phyloP scores from a whole-genome alignment of 2,888 invertebrate genomes.

The Plagiodera versicolora region DNA sequence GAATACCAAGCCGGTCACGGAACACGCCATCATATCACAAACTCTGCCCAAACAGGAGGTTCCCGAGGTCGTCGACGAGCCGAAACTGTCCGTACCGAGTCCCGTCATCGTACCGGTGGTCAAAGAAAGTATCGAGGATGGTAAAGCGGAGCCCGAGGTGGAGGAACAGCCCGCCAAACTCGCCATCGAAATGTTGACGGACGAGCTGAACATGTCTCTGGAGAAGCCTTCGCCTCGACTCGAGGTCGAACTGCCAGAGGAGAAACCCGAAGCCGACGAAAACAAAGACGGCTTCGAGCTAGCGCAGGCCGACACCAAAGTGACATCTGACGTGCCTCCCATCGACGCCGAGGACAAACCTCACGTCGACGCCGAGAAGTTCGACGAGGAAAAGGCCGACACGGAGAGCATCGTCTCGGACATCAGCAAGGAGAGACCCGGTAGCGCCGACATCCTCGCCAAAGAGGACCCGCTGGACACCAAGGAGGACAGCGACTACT shows the following conservation, averaged over 20 bases:
- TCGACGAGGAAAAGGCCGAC: constrained; percentile 50
- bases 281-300: constrained; percentile 9
- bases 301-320: constrained; percentile 33
- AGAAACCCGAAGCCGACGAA: constrained; percentile 10
- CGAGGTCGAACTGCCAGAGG: constrained; percentile 22
- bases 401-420: constrained; percentile 49
- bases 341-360: constrained; percentile 20
- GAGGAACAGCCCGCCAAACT: constrained; percentile 31
- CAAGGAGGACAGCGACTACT: constrained; percentile 63
- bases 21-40: constrained; percentile 3
- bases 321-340: constrained; percentile 15
- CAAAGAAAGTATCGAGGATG: neutral
- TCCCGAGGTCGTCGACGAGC: constrained; percentile 13
- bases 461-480: constrained; percentile 59
- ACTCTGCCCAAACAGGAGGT: constrained; percentile 7
- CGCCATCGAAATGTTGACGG: constrained; percentile 48
- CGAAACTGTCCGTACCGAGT: constrained; percentile 54
- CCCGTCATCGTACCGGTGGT: constrained; percentile 53
- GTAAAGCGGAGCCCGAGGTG: constrained; percentile 24
- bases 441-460: constrained; percentile 46
- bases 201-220: constrained; percentile 46
- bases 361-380: constrained; percentile 43
- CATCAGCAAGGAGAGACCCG: constrained; percentile 48
- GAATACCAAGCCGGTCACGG: neutral
- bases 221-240: constrained; percentile 43